phyloP scores from a whole-genome alignment of 2,113 vertebrate species.

The Alces alces region DNA sequence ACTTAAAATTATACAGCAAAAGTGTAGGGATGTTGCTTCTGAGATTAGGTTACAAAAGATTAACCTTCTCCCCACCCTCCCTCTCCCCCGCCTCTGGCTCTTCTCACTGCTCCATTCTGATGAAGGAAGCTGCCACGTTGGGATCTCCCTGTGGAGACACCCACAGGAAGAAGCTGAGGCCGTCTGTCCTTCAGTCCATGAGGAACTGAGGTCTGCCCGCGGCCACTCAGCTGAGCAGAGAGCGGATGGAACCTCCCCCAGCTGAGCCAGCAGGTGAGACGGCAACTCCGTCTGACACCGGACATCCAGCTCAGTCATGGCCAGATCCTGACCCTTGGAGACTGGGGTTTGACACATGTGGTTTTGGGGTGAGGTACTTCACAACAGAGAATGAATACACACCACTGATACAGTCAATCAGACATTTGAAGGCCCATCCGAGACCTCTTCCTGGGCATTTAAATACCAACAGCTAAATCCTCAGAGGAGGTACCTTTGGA shows the following conservation, averaged over 20 bases:
- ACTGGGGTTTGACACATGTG: too few relatives aligned
- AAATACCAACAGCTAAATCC: neutral
- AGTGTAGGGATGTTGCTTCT: neutral
- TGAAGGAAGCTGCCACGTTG: too few relatives aligned
- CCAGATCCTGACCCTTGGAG: neutral
- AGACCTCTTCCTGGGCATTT: neutral
- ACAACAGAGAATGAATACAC: neutral
- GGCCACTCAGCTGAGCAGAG: rapidly evolving
- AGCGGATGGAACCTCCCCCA: too few relatives aligned
- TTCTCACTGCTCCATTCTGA: neutral
- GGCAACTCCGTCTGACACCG: neutral
- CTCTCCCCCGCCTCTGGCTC: neutral
- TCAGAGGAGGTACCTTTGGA: neutral
- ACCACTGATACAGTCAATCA: neutral
- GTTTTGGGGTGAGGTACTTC: neutral
- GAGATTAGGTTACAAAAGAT: neutral
- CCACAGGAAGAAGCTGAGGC: neutral
- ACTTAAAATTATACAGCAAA: neutral
- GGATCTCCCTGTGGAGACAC: neutral
- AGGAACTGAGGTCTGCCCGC: neutral
- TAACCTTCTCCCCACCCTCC: neutral
- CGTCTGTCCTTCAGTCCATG: rapidly evolving
- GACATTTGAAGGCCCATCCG: neutral
- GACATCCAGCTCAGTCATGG: neutral
- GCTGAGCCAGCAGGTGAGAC: neutral